Evolutionary conservation across 2,113 vertebrate species (phyloP), one percentile per base, ranked within the genome.

Genomic region (Mystacornis crossleyi): DNA sequence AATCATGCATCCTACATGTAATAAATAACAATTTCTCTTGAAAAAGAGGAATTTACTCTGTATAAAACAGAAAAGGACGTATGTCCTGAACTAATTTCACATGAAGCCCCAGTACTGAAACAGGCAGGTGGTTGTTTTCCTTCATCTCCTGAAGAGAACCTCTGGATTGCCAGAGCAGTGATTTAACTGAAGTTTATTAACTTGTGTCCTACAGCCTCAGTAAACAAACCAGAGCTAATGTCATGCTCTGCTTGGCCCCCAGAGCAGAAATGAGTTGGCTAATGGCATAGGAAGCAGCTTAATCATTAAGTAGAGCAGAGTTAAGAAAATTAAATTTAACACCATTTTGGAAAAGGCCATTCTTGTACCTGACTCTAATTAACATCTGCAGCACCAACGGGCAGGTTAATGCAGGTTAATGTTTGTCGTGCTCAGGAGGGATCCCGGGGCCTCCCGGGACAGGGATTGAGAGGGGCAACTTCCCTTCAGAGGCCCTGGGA

Each of bases 281-380:
- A 92, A 97, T 90, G 81, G 90, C 85, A 82, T 70, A 93, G 87
- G 93, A 91, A 96, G 79, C 85, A 45, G 95, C 54, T 96, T 97
- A 96, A 97, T 92, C 85, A 97, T 96, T 97, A 96, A 97, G 94
- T 47, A 91, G 93, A 91, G 93, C 81, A 92, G 93, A 92, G 88
- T 89, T 90, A 89, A 95, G 96, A 97, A 97, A 96, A 95, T 96
- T 98, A 97, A 96, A 97, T 96, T 60, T 97, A 95, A 97, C 73
- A 96, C 95, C 92, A 86, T 93, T 94, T 91, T 96, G 93, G 93
- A 93, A 95, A 96, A 93, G 42, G 45, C 88, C 67, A 74, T 86
- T 53, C 89, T 90, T 91, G 93, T 92, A 92, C 87, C 84, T 54
- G 69, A 36, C 90, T 81, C 84, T 75, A 96, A 93, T 97, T 94